Conservation (phyloP, 2,888 invertebrate species). For the Torymus auratus region DNA sequence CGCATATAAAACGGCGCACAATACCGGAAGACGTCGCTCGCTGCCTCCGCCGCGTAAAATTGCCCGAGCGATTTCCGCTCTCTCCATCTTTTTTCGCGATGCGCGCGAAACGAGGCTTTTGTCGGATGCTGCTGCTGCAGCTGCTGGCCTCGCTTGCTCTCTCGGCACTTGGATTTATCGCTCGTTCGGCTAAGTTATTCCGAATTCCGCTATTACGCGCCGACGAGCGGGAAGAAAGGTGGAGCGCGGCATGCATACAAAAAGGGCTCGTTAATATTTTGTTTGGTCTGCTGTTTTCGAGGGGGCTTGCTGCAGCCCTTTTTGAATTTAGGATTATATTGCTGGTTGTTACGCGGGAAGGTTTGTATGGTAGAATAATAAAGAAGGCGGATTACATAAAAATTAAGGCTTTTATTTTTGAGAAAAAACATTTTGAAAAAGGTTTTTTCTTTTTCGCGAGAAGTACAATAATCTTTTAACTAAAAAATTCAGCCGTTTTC, state of each 20-base stretch:
- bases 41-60: background rate
- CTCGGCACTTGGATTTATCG: no score
- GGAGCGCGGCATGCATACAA: background rate
- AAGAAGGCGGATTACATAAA: no score
- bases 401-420: no score
- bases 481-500: no score
- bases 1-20: no score
- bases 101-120: slow-evolving; percentile 35
- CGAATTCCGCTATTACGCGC: slow-evolving; percentile 37
- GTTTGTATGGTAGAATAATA: no score
- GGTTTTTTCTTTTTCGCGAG: no score
- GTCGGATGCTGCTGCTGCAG: slow-evolving; percentile 19
- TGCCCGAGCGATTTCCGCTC: slow-evolving; percentile 9
- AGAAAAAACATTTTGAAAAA: no score
- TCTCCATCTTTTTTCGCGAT: no score
- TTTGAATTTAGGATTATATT: background rate
- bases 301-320: background rate
- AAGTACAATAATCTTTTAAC: no score
- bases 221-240: slow-evolving; percentile 21
- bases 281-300: background rate
- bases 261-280: slow-evolving; percentile 26
- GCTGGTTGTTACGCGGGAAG: no score
- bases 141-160: background rate
- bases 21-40: background rate
- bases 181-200: slow-evolving; percentile 35